phyloP scores from a whole-genome alignment of 53 echinoderm and acorn worm species.

The Hippasteria phrygiana region DNA sequence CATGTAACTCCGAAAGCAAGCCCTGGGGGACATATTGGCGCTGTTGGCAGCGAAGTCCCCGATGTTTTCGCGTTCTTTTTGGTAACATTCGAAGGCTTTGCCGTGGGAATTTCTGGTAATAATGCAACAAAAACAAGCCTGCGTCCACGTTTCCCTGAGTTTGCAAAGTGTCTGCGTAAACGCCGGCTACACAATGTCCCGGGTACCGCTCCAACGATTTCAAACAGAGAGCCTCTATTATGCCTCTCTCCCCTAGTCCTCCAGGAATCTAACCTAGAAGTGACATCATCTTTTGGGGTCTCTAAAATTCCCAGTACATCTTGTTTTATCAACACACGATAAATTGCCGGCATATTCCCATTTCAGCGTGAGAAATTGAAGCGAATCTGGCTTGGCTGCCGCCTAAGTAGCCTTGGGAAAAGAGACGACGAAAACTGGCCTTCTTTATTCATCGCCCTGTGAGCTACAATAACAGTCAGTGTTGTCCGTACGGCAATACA shows the following conservation, averaged over 20 bases:
- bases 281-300: slow-evolving; percentile 22
- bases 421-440: no score
- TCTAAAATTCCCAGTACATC: slow-evolving; percentile 12
- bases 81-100: neutral
- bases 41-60: neutral
- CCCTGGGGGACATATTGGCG: neutral
- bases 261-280: neutral
- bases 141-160: slow-evolving; percentile 6
- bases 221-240: slow-evolving; percentile 2
- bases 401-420: neutral
- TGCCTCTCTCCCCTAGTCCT: neutral
- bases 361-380: slow-evolving; percentile 16
- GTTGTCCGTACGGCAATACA: no score
- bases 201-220: slow-evolving; percentile 7
- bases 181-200: neutral
- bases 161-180: neutral
- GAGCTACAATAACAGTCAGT: no score
- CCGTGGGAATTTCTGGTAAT: slow-evolving; percentile 34
- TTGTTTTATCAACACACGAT: slow-evolving; percentile 15
- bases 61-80: neutral
- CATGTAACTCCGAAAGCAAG: no score
- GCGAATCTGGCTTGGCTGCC: neutral
- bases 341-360: slow-evolving; percentile 17
- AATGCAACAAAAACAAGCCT: slow-evolving; percentile 61
- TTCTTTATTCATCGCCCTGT: no score